phyloP scores from a whole-genome alignment of 2,113 vertebrate species.

The Acinonyx jubatus region DNA sequence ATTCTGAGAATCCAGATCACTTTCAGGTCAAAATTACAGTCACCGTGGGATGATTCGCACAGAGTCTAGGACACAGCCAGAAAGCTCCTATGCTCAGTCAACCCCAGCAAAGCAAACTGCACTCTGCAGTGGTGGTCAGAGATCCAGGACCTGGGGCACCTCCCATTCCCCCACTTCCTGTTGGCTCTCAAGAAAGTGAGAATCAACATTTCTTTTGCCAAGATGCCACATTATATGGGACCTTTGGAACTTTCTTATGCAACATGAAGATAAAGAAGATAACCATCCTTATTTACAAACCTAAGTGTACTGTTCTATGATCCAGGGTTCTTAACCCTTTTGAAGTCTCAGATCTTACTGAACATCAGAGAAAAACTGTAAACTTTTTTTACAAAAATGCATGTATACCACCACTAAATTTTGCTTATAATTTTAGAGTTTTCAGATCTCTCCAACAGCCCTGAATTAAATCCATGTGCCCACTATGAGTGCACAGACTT shows the following conservation, averaged over 20 bases:
- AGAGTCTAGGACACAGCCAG: not conserved
- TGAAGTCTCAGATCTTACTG: not conserved
- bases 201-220: not conserved
- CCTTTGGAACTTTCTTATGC: constrained; percentile 40
- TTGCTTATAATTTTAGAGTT: not conserved
- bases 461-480: not conserved
- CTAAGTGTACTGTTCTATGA: not conserved
- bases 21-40: not conserved
- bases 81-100: not conserved
- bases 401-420: not conserved
- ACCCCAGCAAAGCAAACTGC: not conserved
- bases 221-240: not conserved
- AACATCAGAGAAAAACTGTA: not conserved
- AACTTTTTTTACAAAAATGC: not conserved
- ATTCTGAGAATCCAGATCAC: not conserved
- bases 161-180: not conserved
- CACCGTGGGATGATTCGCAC: too few species aligned
- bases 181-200: not conserved
- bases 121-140: not conserved
- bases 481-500: not conserved
- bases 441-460: not conserved
- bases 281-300: constrained; percentile 46
- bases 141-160: not conserved
- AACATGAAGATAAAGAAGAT: constrained; percentile 42
- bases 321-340: constrained; percentile 16